These are phyloP conservation scores for Phrynocephalus forsythii DNA, from an alignment of 2,797 vertebrate species.

Conservation along the genomic window DNA sequence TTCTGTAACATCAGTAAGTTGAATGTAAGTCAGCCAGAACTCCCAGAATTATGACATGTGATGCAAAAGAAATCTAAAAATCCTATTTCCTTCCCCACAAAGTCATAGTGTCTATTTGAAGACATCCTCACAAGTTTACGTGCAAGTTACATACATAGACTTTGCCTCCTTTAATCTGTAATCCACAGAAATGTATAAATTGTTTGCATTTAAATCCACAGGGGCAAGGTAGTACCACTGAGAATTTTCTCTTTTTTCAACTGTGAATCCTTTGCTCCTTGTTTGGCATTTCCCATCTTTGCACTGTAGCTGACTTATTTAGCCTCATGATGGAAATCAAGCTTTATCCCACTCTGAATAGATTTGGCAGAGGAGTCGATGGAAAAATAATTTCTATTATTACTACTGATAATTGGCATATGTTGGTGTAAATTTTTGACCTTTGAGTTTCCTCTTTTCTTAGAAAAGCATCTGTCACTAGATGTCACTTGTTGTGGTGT, in stretches of 20 bases:
- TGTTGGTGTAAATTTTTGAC: neutral
- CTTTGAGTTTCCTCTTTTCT: neutral
- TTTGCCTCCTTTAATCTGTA: neutral
- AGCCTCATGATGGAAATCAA: neutral
- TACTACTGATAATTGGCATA: neutral
- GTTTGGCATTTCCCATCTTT: neutral
- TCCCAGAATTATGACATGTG: too few species aligned
- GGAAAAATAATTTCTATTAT: neutral
- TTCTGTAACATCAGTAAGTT: too few species aligned
- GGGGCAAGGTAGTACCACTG: too few species aligned
- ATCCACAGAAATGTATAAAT: neutral
- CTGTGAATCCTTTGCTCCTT: too few species aligned
- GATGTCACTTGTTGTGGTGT: neutral
- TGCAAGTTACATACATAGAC: neutral
- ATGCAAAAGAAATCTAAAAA: too few species aligned
- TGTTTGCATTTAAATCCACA: neutral
- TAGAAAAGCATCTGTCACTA: too few species aligned
- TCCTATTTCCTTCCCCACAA: too few species aligned
- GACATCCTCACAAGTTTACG: neutral
- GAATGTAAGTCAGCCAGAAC: too few species aligned
- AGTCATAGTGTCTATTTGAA: neutral
- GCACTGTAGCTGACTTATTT: neutral
- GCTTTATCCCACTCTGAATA: neutral
- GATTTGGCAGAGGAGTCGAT: neutral
- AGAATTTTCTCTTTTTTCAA: neutral